Conservation (phyloP, 2,113 vertebrate genomes). For the Archocentrus centrarchus region DNA sequence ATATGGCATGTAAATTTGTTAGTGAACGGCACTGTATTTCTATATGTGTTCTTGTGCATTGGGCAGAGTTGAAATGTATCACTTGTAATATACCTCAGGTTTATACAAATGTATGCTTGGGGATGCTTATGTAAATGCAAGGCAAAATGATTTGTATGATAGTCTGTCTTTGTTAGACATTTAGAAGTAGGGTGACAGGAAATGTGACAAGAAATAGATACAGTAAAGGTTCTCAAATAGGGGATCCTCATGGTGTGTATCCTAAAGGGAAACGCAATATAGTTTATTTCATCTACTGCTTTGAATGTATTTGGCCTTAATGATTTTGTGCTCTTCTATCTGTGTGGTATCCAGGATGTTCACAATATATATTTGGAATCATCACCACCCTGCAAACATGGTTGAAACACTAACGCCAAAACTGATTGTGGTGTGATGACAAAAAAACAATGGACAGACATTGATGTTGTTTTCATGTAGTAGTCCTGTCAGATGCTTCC, state of each 20-base stretch:
- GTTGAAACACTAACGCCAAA: no score
- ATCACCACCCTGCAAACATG: no score
- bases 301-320: no score
- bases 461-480: no score
- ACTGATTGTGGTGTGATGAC: no score
- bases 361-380: neutral
- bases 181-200: neutral
- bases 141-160: neutral
- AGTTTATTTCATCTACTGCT: neutral
- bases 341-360: no score
- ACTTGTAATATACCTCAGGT: neutral
- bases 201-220: neutral
- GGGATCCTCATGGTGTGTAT: neutral
- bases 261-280: neutral
- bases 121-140: neutral
- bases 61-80: neutral
- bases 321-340: no score
- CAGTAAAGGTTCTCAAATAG: neutral
- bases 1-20: constrained; percentile 30
- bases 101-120: neutral
- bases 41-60: neutral
- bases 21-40: neutral
- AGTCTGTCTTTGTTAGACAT: constrained; percentile 4
- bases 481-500: no score
- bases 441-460: no score